A percentile compares a stretch with the other conserved stretches of the same genome.
phyloP scores from a whole-genome alignment of 2,888 invertebrate species.

The Drosophila colorata region DNA sequence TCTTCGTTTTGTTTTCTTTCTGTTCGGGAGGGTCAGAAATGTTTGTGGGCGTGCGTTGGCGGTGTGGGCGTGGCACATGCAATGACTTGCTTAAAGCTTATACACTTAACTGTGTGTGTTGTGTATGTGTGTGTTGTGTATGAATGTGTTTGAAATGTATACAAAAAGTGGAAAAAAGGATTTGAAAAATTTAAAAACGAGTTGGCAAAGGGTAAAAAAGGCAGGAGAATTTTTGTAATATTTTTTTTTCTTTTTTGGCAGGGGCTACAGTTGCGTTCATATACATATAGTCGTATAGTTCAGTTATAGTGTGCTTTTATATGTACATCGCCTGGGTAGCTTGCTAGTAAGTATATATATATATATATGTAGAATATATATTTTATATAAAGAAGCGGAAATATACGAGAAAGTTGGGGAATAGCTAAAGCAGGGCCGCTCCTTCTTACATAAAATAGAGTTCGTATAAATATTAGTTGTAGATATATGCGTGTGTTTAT shows the following conservation, averaged over 20 bases:
- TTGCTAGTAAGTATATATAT: constrained; percentile 74
- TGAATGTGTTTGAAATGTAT: constrained; percentile 20
- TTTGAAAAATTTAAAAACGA: constrained; percentile 36
- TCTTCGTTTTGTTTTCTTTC: constrained; percentile 3
- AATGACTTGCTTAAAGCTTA: constrained; percentile 78
- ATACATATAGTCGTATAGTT: constrained; percentile 54
- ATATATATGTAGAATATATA: constrained; percentile 57
- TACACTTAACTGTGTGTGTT: constrained; percentile 40
- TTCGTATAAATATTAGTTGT: constrained; percentile 35
- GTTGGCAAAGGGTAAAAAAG: constrained; percentile 24
- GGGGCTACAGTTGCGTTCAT: constrained; percentile 76
- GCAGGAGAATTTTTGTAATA: constrained; percentile 24
- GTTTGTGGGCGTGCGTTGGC: constrained; percentile 26
- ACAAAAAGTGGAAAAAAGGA: constrained; percentile 4
- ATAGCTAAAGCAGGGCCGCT: constrained; percentile 36
- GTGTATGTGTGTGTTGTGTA: constrained; percentile 13
- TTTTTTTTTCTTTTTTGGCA: constrained; percentile 48
- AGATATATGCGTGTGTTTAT: constrained; percentile 35
- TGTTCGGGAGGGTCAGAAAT: constrained; percentile 4
- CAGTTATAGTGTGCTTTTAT: constrained; percentile 64
- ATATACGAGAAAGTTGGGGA: constrained; percentile 36
- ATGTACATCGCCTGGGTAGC: constrained; percentile 82
- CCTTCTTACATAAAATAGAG: constrained; percentile 37
- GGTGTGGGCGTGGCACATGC: constrained; percentile 67
- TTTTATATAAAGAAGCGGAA: constrained; percentile 52